Percentiles rank a stretch among this genome's conserved stretches.
Evolutionary conservation across 2,888 invertebrate genomes (phyloP).

Genomic region (Melikaiella ostensackeni): DNA sequence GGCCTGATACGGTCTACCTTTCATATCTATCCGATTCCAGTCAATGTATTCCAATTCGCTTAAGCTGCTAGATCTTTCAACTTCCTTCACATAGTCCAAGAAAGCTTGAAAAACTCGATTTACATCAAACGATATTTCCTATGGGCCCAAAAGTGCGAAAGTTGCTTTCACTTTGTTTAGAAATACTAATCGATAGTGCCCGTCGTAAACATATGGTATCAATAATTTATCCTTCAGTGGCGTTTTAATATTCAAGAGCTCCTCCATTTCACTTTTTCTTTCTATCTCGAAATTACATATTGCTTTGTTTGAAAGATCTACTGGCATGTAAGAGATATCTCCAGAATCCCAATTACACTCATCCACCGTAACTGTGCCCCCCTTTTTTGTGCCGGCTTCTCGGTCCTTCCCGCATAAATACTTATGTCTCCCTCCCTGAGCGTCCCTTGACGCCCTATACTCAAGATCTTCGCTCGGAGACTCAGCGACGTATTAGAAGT

Average conservation of each 20-base stretch:
- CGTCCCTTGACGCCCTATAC: too few species aligned
- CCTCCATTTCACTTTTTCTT: not conserved
- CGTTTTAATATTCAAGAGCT: not conserved
- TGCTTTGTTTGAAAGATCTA: not conserved
- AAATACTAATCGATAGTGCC: not conserved
- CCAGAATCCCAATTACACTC: too few species aligned
- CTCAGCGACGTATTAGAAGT: too few species aligned
- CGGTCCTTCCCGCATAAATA: too few species aligned
- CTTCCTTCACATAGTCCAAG: not conserved
- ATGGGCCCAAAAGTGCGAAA: not conserved
- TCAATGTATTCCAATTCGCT: not conserved
- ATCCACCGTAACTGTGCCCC: too few species aligned
- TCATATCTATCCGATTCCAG: not conserved
- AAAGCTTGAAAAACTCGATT: not conserved
- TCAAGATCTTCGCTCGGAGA: too few species aligned
- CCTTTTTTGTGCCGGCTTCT: too few species aligned
- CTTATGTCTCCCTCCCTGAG: too few species aligned
- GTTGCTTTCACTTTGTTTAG: not conserved
- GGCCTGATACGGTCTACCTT: not conserved
- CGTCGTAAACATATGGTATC: not conserved
- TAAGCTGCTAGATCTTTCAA: not conserved
- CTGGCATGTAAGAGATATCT: not conserved
- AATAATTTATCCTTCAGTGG: not conserved
- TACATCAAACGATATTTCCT: not conserved
- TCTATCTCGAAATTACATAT: not conserved